These are phyloP conservation scores for Prunella himalayana DNA, from an alignment of 2,113 vertebrate species.

Conservation along the genomic window DNA sequence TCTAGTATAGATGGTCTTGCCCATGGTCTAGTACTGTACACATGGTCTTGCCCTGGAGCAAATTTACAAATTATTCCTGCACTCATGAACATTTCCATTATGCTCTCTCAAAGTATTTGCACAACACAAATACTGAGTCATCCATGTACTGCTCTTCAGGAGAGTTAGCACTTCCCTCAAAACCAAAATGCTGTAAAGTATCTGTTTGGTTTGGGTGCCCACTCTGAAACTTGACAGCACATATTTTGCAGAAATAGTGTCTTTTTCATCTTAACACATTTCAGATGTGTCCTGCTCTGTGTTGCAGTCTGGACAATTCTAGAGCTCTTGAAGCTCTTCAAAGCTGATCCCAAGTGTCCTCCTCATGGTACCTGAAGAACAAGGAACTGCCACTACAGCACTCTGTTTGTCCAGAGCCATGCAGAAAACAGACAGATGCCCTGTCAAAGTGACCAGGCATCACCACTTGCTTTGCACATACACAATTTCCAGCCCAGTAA, in stretches of 20 bases:
- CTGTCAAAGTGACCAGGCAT: not conserved
- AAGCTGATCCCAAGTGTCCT: not conserved
- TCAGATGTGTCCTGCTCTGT: not conserved
- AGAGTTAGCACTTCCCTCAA: not conserved
- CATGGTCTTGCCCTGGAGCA: not conserved
- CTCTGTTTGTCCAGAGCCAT: not conserved
- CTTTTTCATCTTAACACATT: not conserved
- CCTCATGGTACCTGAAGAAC: fast-evolving
- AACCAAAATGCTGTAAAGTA: not conserved
- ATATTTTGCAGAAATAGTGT: not conserved
- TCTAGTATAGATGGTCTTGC: not conserved
- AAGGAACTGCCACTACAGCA: not conserved
- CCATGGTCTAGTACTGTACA: not conserved
- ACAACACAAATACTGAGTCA: not conserved
- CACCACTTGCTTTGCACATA: not conserved
- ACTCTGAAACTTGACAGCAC: not conserved
- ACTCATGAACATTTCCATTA: not conserved
- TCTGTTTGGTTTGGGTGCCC: not conserved
- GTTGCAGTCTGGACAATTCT: not conserved
- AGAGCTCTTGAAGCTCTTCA: not conserved
- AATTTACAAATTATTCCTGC: not conserved
- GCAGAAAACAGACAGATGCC: not conserved
- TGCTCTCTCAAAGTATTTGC: not conserved
- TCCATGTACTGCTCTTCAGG: not conserved
- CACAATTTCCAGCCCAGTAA: fast-evolving